Conservation (phyloP, 2,888 invertebrate species). For the Conistra vaccinii region DNA sequence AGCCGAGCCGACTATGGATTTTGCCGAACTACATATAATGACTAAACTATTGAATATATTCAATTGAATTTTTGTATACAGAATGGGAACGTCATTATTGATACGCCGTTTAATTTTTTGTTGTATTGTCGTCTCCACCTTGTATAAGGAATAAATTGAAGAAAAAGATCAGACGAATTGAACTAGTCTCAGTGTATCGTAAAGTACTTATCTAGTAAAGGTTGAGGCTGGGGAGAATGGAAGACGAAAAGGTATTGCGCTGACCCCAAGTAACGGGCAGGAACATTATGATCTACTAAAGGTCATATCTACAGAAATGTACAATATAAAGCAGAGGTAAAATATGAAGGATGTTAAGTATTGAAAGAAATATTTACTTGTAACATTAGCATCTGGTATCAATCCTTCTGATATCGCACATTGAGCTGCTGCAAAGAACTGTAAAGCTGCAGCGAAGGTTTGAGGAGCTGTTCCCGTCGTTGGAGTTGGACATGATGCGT, state of each 20-base stretch:
- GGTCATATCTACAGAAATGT: not conserved
- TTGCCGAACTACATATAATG: too few species aligned
- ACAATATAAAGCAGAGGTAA: not conserved
- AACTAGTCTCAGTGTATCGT: too few species aligned
- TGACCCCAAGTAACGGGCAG: not conserved
- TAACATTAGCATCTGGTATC: slow-evolving; percentile 32
- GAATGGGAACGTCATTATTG: too few species aligned
- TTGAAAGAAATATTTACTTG: slow-evolving; percentile 7
- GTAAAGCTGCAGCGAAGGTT: slow-evolving; percentile 37
- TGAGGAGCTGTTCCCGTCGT: slow-evolving; percentile 31
- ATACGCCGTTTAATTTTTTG: too few species aligned
- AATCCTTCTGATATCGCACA: slow-evolving; percentile 43
- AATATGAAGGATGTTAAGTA: not conserved
- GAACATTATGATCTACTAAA: not conserved
- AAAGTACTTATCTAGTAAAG: too few species aligned
- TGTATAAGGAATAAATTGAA: not conserved
- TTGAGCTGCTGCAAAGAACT: slow-evolving; percentile 46
- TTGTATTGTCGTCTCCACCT: too few species aligned
- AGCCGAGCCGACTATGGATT: too few species aligned
- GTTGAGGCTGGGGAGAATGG: not conserved
- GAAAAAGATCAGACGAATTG: not conserved
- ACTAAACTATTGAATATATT: too few species aligned
- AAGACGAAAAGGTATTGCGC: not conserved
- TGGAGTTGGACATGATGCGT: slow-evolving; percentile 38
- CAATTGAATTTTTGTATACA: too few species aligned